Evolutionary conservation across 1,140 invertebrate genomes (phyloP).

Genomic region (Solenopsis fugax): DNA sequence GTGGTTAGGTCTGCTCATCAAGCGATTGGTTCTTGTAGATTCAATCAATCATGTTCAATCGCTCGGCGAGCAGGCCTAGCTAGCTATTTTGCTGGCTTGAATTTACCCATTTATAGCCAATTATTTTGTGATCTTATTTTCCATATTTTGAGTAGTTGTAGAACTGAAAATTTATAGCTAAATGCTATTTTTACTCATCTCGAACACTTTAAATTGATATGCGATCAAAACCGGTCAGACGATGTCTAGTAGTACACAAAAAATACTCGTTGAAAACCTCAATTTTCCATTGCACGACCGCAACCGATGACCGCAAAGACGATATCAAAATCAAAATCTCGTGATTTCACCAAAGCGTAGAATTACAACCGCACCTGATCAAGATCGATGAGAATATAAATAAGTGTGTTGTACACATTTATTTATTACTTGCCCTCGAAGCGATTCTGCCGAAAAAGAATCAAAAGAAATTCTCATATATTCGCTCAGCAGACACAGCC

Average conservation of each 20-base stretch:
- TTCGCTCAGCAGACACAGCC: not conserved
- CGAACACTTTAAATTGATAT: not conserved
- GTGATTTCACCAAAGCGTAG: constrained; percentile 67
- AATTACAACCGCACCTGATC: constrained; percentile 72
- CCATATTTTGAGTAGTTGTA: not conserved
- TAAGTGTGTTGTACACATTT: not conserved
- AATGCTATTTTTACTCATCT: constrained; percentile 24
- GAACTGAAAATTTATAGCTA: not conserved
- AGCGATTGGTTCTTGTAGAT: too few relatives aligned
- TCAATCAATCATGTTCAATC: too few relatives aligned
- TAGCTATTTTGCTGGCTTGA: too few relatives aligned
- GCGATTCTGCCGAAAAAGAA: not conserved
- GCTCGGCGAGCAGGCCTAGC: too few relatives aligned
- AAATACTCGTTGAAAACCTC: constrained; percentile 78
- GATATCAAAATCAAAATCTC: constrained; percentile 81
- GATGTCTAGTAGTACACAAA: constrained; percentile 26
- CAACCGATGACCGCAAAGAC: constrained; percentile 75
- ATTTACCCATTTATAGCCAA: too few relatives aligned
- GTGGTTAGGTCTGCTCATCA: too few relatives aligned
- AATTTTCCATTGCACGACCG: constrained; percentile 80
- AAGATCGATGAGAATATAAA: constrained; percentile 29
- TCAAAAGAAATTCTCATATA: not conserved
- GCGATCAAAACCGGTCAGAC: constrained; percentile 7
- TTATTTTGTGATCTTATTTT: not conserved
- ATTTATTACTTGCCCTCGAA: constrained; percentile 33